Evolutionary conservation across 2,113 vertebrate species (phyloP).

Genomic region (Podocnemis expansa): DNA sequence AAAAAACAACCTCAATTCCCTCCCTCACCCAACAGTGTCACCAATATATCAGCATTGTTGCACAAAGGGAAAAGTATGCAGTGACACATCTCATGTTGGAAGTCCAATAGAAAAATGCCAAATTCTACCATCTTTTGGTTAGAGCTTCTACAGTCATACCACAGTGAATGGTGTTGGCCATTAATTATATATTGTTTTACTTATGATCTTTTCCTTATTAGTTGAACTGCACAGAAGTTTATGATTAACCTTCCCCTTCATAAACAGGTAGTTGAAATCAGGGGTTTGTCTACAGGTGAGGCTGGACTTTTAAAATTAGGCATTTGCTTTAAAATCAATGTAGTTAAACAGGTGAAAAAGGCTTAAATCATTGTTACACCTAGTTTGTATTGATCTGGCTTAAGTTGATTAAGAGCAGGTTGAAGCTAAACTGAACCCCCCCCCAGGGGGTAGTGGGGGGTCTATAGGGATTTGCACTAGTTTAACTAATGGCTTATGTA

Average conservation of each 20-base stretch:
- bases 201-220: not conserved
- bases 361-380: not conserved
- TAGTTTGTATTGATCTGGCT: not conserved
- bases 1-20: not conserved
- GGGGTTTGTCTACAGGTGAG: not conserved
- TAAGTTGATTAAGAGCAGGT: not conserved
- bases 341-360: not conserved
- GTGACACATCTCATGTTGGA: not conserved
- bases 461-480: not conserved
- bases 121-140: not conserved
- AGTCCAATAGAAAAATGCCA: not conserved
- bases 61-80: not conserved
- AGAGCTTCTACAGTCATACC: not conserved
- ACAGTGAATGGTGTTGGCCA: not conserved
- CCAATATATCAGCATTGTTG: not conserved
- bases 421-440: not conserved
- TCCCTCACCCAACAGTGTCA: not conserved
- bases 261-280: not conserved
- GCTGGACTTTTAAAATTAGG: not conserved
- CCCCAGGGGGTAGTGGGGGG: no score
- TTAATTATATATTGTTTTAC: no score
- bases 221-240: not conserved
- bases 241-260: not conserved
- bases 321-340: not conserved
- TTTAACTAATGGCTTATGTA: not conserved